Base-by-base conservation (phyloP, 2,888 invertebrate species). In the Mechanitis messenoides region DNA sequence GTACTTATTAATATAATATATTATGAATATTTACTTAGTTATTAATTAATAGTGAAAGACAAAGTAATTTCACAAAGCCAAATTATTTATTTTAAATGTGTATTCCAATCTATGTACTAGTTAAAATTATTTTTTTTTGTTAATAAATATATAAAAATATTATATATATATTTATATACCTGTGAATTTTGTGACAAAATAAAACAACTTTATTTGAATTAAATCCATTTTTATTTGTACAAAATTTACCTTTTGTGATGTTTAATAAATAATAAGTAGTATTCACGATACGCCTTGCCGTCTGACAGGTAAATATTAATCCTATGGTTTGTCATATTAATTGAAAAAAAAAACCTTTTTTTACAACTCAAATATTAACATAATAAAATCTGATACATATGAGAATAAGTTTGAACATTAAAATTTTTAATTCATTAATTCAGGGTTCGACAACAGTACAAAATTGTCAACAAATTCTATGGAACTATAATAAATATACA, bases 161-260 rank as follows among this genome's bases (percentile, higher is more conserved):
- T 35, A 35, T 1, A 6, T 35, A 35, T 35, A 6, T 35, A 35
- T 46, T 3, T n/a, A 47, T n/a, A 47, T n/a, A 2, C 1, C 2
- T 47, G n/a, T 6, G n/a, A 28, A 31, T 9, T 12, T 7, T 9
- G 2, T 9, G 31, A 50, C 20, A 47, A 47, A 50, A 50, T 47
- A 50, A 50, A 50, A 50, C 50, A 50, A 50, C 9, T 11, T 42
- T 50, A 31, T n/a, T 50, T 50, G 50, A 50, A 50, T 50, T 31
- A 7, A 31, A 50, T 50, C 50, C 31, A 50, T 11, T 50, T 66
- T 65, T 65, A 63, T 63, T 66, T 61, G 59, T 67, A 65, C 60
- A 67, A 67, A 69, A 65, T 59, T 55, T 56, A 56, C 61, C 60
- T 59, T 66, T 64, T 66, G 66, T 68, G 67, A 68, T 65, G 67